phyloP scores from a whole-genome alignment of 2,888 invertebrate genomes.

The Orchestes rusci region DNA sequence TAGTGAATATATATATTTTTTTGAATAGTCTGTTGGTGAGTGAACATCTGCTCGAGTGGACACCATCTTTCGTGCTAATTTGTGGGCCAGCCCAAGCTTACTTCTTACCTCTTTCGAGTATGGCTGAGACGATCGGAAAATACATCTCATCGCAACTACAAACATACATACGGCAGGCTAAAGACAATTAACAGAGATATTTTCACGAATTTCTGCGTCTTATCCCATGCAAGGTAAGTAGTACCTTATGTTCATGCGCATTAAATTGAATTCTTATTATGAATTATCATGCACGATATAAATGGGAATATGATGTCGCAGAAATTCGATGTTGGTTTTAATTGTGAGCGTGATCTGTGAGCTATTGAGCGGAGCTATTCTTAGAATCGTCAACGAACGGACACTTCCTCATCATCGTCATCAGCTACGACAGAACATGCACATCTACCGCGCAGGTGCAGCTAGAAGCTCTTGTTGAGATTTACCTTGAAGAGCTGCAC shows the following conservation, averaged over 20 bases:
- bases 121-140: too few relatives aligned
- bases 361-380: constrained; percentile 27
- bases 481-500: constrained; percentile 99
- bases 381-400: too few relatives aligned
- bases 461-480: constrained; percentile 36
- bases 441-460: constrained; percentile 39
- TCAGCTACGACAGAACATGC: constrained; percentile 36
- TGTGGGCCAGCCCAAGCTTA: constrained; percentile 33
- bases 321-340: constrained; percentile 15
- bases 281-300: too few relatives aligned
- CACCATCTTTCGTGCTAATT: constrained; percentile 13
- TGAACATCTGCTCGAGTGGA: constrained; percentile 12
- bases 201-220: constrained; percentile 25
- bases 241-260: too few relatives aligned
- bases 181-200: constrained; percentile 32
- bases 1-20: too few relatives aligned
- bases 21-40: too few relatives aligned
- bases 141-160: constrained; percentile 32
- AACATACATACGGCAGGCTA: constrained; percentile 35
- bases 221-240: too few relatives aligned
- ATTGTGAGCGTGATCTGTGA: constrained; percentile 30
- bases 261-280: too few relatives aligned
- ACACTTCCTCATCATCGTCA: constrained; percentile 15
- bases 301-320: too few relatives aligned
- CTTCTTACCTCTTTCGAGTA: too few relatives aligned